phyloP scores from a whole-genome alignment of 53 echinoderm and acorn worm genomes.

The Hippasteria phrygiana region DNA sequence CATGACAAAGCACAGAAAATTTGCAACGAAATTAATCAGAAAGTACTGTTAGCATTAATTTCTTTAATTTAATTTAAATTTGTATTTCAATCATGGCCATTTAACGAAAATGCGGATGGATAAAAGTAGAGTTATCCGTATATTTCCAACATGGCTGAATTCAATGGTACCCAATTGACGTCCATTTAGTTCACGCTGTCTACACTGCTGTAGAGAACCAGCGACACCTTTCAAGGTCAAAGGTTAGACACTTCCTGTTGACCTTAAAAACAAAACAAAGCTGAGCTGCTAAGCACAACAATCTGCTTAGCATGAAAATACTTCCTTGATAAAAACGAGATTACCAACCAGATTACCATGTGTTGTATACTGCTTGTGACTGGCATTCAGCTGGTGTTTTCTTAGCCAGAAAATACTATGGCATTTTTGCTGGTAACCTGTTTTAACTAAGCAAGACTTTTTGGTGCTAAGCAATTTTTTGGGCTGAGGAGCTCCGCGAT shows the following conservation, averaged over 20 bases:
- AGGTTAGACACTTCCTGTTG: slow-evolving; percentile 38
- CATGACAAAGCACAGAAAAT: too few species aligned
- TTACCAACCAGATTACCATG: too few species aligned
- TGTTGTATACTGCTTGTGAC: too few species aligned
- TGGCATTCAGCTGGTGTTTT: too few species aligned
- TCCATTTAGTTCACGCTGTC: background rate
- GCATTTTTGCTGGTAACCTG: too few species aligned
- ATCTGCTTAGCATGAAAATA: too few species aligned
- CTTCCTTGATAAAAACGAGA: too few species aligned
- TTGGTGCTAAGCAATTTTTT: too few species aligned
- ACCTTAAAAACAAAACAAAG: slow-evolving; percentile 56
- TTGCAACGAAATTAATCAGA: background rate
- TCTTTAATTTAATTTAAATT: background rate
- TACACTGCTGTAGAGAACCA: background rate
- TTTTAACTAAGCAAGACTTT: too few species aligned
- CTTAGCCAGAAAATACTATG: too few species aligned
- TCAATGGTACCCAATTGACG: slow-evolving; percentile 27
- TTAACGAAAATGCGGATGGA: slow-evolving; percentile 10
- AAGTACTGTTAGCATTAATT: background rate
- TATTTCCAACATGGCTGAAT: slow-evolving; percentile 54
- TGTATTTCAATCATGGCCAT: background rate
- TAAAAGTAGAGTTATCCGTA: background rate
- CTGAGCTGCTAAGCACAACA: too few species aligned
- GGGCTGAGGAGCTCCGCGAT: too few species aligned
- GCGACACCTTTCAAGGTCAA: slow-evolving; percentile 34